Evolutionary conservation across 2,888 invertebrate genomes (phyloP).

Genomic region (Melieria picta): DNA sequence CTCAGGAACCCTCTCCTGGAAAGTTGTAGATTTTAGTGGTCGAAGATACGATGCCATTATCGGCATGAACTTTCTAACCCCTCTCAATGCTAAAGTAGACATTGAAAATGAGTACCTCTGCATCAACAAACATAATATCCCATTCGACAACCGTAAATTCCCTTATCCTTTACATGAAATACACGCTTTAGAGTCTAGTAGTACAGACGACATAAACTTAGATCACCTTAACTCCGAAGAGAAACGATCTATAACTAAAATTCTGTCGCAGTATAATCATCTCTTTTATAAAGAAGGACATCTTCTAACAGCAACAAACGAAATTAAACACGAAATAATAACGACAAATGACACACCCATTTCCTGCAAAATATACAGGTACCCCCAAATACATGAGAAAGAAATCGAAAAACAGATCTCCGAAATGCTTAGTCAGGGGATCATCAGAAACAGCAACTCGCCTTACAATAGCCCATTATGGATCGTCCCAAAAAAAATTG

Average conservation of each 20-base stretch:
- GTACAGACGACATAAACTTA: too few relatives aligned
- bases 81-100: neutral
- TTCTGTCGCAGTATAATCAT: too few relatives aligned
- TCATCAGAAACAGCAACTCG: neutral
- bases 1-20: constrained; percentile 8
- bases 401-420: constrained; percentile 8
- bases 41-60: constrained; percentile 8
- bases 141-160: too few relatives aligned
- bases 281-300: too few relatives aligned
- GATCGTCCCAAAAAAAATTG: constrained; percentile 10
- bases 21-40: neutral
- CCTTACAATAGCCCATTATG: neutral
- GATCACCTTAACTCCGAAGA: too few relatives aligned
- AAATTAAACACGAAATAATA: too few relatives aligned
- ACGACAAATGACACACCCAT: too few relatives aligned
- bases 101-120: neutral
- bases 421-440: constrained; percentile 6
- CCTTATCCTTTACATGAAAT: too few relatives aligned
- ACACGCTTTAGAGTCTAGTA: too few relatives aligned
- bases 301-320: too few relatives aligned
- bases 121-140: too few relatives aligned
- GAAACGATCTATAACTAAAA: too few relatives aligned
- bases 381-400: constrained; percentile 13
- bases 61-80: neutral
- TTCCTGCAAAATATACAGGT: neutral